These are phyloP conservation scores for Sylvilagus bachmani DNA, from an alignment of 2,113 vertebrate species.

Conservation along the genomic window DNA sequence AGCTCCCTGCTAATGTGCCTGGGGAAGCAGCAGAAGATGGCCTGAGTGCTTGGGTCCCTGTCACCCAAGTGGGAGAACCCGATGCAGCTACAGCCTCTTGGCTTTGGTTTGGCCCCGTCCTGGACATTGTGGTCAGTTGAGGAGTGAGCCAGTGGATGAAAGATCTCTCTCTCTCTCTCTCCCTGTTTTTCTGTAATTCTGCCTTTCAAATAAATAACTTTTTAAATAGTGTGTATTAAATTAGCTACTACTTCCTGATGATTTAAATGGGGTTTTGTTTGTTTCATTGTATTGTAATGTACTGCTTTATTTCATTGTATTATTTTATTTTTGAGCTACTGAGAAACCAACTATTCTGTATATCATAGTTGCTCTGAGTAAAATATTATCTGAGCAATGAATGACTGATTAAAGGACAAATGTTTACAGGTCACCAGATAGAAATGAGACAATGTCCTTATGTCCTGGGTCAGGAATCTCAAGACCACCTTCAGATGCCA, in stretches of 20 bases:
- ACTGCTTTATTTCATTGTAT: not conserved
- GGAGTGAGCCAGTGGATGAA: too few species aligned
- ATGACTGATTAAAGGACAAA: not conserved
- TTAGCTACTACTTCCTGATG: constrained; percentile 1
- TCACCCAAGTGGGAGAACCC: too few species aligned
- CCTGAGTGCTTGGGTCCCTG: too few species aligned
- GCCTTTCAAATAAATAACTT: too few species aligned
- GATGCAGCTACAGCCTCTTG: too few species aligned
- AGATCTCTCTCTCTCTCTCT: too few species aligned
- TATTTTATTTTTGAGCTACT: not conserved
- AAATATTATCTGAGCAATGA: constrained; percentile 36
- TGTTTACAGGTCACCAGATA: not conserved
- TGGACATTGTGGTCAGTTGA: too few species aligned
- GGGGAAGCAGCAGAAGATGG: too few species aligned
- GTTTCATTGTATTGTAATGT: not conserved
- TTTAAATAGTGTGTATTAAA: not conserved
- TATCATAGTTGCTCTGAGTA: not conserved
- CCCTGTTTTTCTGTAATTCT: too few species aligned
- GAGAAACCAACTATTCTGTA: not conserved
- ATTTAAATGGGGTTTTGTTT: not conserved
- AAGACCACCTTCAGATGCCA: not conserved
- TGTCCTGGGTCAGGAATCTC: not conserved
- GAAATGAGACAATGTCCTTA: not conserved
- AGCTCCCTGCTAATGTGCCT: too few species aligned
- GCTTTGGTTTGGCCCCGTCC: too few species aligned